Conservation (phyloP, 2,797 vertebrate species). For the Lithobates pipiens region DNA sequence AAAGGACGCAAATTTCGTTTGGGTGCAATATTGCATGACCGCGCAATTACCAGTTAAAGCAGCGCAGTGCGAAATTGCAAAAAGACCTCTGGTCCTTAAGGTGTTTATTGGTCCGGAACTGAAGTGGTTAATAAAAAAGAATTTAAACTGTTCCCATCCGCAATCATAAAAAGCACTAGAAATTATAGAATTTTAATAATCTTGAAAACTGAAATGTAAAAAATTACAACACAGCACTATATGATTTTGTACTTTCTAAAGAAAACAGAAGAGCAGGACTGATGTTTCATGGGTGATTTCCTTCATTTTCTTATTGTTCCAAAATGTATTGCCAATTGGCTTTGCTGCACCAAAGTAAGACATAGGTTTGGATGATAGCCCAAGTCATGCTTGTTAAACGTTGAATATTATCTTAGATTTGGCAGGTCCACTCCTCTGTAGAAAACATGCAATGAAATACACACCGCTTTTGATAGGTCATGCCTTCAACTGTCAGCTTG, state of each 20-base stretch:
- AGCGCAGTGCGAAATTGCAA: no score
- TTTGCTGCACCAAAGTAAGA: constrained; percentile 31
- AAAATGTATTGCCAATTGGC: constrained; percentile 43
- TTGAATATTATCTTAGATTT: constrained; percentile 46
- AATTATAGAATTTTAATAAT: not conserved
- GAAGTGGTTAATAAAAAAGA: no score
- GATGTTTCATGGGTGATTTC: constrained; percentile 28
- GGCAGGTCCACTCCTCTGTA: constrained; percentile 38
- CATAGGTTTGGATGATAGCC: constrained; percentile 42
- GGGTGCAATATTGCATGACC: no score
- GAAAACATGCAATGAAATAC: constrained; percentile 46
- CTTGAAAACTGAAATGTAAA: not conserved
- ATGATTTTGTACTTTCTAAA: not conserved
- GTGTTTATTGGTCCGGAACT: no score
- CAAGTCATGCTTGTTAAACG: constrained; percentile 45
- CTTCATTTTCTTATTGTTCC: constrained; percentile 32
- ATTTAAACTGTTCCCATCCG: no score
- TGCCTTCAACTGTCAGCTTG: constrained; percentile 8
- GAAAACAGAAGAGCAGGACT: constrained; percentile 5
- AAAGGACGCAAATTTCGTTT: no score
- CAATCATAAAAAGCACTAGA: no score
- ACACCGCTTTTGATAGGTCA: constrained; percentile 24
- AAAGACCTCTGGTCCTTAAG: no score
- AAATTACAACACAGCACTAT: not conserved
- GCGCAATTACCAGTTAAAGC: no score